Base-by-base conservation (phyloP, 2,888 invertebrate genomes). In the Eugnorisma glareosa region DNA sequence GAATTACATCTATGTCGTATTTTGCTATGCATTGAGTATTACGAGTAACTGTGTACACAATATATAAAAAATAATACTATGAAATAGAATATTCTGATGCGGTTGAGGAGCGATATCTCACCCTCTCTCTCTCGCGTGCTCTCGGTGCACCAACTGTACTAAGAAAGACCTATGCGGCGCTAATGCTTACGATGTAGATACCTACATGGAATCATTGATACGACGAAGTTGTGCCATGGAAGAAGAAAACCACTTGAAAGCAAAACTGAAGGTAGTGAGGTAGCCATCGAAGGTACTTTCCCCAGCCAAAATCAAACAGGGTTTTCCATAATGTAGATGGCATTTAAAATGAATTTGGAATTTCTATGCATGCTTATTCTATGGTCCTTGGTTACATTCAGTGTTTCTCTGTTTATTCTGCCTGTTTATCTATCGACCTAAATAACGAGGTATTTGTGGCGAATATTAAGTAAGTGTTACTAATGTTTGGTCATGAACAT, bases 361-460 rank as follows among this genome's bases (percentile, higher is more conserved):
- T 11, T 21, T 67, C 64, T 40, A n/a, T n/a, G n/a, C n/a, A n/a
- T 64, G 40, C 18, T 40, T 40, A 64, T n/a, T 64, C 40, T 64
- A 8, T n/a, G 48, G 31, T 35, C 28, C 31, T 31, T 40, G 45
- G 57, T 45, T 54, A 48, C 40, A 83, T 63, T 67, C 24, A 59
- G 24, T 54, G 7, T 48, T 51, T n/a, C 28, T 79, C 63, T 68
- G 63, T 79, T 35, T 61, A 61, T 64, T 67, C 48, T 24, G 72
- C 10, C 10, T 1, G 37, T 72, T 75, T 79, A 77, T 82, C 63
- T 48, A 11, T 24, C 71, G 77, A 75, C 74, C 80, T 67, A 73
- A 79, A 82, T 82, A 63, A 70, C n/a, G 66, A 54, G 35, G 68
- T 67, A 73, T 82, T 85, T 71, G 74, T 73, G 66, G 67, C 67